Evolutionary conservation across 2,797 vertebrate species (phyloP).

Genomic region (Sylvia borin): DNA sequence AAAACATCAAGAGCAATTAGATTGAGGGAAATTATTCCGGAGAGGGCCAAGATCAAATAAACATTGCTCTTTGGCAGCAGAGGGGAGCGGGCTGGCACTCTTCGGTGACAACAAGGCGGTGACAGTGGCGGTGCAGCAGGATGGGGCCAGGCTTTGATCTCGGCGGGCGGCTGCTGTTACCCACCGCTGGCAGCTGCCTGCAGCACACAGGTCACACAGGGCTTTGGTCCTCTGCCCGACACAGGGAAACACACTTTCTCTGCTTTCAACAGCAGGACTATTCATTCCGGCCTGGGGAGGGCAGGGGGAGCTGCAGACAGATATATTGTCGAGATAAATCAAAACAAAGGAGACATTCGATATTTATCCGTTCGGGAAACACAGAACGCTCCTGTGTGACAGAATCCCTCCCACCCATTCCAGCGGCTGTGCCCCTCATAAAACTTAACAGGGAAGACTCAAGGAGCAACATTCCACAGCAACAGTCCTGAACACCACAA

Average conservation of each 20-base stretch:
- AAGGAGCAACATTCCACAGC: not conserved
- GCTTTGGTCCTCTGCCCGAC: too few relatives aligned
- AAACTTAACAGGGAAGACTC: not conserved
- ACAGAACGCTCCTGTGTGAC: not conserved
- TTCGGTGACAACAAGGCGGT: constrained; percentile 64
- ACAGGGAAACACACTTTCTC: not conserved
- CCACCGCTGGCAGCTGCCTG: constrained; percentile 43
- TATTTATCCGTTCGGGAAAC: not conserved
- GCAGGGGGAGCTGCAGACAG: constrained; percentile 4
- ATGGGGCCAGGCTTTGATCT: constrained; percentile 71
- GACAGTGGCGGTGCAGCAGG: constrained; percentile 39
- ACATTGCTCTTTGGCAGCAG: constrained; percentile 60
- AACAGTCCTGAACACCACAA: not conserved
- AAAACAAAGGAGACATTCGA: not conserved
- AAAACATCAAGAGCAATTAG: constrained; percentile 74
- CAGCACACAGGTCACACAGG: constrained; percentile 36
- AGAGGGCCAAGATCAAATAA: constrained; percentile 74
- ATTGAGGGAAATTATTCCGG: constrained; percentile 73
- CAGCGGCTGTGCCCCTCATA: not conserved
- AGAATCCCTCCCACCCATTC: not conserved
- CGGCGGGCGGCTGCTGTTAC: constrained; percentile 62
- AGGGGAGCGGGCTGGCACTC: constrained; percentile 15
- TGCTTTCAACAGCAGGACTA: constrained; percentile 26
- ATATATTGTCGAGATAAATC: not conserved
- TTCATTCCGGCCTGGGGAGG: not conserved